Base-by-base conservation (phyloP, 2,113 vertebrate genomes). In the Pan paniscus region DNA sequence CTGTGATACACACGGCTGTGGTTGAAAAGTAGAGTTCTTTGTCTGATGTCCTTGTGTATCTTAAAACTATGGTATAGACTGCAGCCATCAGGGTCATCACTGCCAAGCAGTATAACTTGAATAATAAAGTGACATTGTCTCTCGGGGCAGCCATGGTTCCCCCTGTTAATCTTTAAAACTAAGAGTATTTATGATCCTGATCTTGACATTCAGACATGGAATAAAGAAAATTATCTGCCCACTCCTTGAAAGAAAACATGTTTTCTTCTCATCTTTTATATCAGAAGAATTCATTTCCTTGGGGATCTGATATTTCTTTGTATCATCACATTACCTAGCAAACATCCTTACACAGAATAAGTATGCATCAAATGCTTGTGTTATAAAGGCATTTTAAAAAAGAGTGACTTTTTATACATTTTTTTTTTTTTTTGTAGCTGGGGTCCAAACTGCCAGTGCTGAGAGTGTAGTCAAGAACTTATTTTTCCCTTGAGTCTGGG, bases 151-250 rank as follows among this genome's bases (percentile, higher is more conserved):
- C 38, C 38, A 38, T 38, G 38, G 38, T 38, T 38, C 38, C 38
- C 38, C 38, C 38, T 38, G 38, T 38, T 38, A 38, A 72, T 76
- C 46, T 43, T 59, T 57, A 83, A 73, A 90, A 93, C 30, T 88
- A 72, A 81, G 18, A 70, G 3, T 61, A 46, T 16, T 78, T 76
- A 89, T 43, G 38, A 79, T 59, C 7, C 27, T 93, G 50, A 61
- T 72, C 94, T 81, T 90, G 30, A 40, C 52, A 89, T 93, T 92
- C 61, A 93, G 50, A 94, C 13, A 79, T 20, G 8, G 13, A 94
- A 6, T 8, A 76, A 90, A 72, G 35, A 76, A 95, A 94, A 93
- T 6, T 80, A 90, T 32, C 20, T 89, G 17, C 27, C 14, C 9
- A 55, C 6, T 50, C 35, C 64, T 93, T 96, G 40, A 46, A 96